phyloP scores from a whole-genome alignment of 2,888 invertebrate species.

The Itoplectis maculator region DNA sequence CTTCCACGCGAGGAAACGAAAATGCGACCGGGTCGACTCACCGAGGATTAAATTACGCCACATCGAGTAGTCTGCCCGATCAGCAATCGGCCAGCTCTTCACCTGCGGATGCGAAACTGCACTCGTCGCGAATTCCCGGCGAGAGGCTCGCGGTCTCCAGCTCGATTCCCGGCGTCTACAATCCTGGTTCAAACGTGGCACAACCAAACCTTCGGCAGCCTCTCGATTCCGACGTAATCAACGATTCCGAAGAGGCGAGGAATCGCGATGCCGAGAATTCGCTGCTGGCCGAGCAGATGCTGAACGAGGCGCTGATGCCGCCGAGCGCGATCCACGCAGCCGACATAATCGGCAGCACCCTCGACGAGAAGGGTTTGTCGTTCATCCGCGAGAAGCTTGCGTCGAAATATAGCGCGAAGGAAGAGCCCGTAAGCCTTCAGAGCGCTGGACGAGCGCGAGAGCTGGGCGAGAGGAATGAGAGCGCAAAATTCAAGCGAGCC shows the following conservation, averaged over 20 bases:
- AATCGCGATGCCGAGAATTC: constrained; percentile 62
- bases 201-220: not conserved
- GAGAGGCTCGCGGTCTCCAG: constrained; percentile 23
- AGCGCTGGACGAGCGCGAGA: constrained; percentile 54
- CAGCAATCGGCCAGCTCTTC: constrained; percentile 14
- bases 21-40: not conserved
- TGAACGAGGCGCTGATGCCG: constrained; percentile 78
- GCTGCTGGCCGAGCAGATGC: constrained; percentile 75
- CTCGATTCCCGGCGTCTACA: not conserved
- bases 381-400: constrained; percentile 79
- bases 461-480: constrained; percentile 36
- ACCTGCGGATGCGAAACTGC: constrained; percentile 24
- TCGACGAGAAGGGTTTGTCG: constrained; percentile 76
- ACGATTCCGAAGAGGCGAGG: constrained; percentile 11
- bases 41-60: constrained; percentile 22
- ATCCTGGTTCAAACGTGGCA: not conserved
- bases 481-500: constrained; percentile 43
- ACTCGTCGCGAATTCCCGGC: not conserved
- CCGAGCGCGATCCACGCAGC: constrained; percentile 76
- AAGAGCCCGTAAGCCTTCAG: constrained; percentile 62
- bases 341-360: constrained; percentile 80
- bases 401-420: constrained; percentile 76
- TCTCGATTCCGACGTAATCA: not conserved
- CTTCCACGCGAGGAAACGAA: not conserved
- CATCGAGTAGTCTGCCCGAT: constrained; percentile 3